These are phyloP conservation scores for Procavia capensis DNA, from an alignment of 2,113 vertebrate genomes.

Conservation along the genomic window DNA sequence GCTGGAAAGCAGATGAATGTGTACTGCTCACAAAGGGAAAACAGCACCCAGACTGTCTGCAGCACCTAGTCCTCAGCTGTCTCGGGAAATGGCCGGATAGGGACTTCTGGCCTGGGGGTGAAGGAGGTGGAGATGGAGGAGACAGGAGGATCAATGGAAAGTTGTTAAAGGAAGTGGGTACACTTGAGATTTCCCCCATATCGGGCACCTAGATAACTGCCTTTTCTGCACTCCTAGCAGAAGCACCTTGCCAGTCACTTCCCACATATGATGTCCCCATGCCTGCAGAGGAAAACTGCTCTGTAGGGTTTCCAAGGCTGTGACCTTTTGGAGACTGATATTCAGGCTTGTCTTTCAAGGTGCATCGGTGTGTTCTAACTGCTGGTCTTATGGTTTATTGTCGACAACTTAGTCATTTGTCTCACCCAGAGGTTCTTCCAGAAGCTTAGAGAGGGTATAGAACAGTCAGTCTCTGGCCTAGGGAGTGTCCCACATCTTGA, in stretches of 20 bases:
- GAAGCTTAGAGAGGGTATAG: not conserved
- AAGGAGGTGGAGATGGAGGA: not conserved
- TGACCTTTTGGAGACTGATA: not conserved
- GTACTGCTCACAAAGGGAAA: not conserved
- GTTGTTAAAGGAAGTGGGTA: not conserved
- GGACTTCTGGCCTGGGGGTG: not conserved
- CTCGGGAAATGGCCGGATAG: not conserved
- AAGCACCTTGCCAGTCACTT: not conserved
- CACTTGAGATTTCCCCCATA: not conserved
- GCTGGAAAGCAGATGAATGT: not conserved
- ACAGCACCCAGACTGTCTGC: not conserved
- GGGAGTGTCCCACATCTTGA: no score
- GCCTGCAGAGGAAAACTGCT: not conserved
- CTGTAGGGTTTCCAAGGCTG: not conserved
- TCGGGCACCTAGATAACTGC: not conserved
- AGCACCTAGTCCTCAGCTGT: no score
- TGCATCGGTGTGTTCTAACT: not conserved
- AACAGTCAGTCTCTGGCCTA: no score
- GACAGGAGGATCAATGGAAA: not conserved
- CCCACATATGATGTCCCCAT: not conserved
- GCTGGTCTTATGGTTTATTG: no score
- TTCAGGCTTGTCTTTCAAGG: not conserved
- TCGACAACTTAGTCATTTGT: not conserved
- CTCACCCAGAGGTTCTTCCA: not conserved
- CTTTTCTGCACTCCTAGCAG: not conserved